Conservation (phyloP, 2,797 vertebrate species). For the Premnoplex brunnescens region DNA sequence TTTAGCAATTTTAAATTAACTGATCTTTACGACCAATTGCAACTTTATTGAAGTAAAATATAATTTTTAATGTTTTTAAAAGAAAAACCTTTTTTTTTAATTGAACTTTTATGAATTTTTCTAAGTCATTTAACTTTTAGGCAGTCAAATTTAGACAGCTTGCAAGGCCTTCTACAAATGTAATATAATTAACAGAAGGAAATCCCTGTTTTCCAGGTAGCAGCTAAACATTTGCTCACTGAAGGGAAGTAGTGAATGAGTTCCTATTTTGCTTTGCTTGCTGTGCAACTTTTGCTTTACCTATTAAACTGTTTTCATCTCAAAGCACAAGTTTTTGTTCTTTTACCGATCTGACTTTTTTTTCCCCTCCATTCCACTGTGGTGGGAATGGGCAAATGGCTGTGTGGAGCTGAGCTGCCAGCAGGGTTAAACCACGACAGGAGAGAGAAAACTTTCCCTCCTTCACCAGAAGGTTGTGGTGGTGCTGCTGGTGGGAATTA, state of each 20-base stretch:
- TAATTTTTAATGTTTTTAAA: not conserved
- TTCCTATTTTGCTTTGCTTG: not conserved
- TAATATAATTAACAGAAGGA: not conserved
- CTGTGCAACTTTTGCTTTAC: not conserved
- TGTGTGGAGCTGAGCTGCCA: not conserved
- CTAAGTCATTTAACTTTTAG: not conserved
- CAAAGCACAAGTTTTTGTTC: not conserved
- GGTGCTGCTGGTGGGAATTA: not conserved
- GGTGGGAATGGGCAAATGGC: not conserved
- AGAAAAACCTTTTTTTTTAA: fast-evolving
- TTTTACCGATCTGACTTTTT: not conserved
- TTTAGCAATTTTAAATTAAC: not conserved
- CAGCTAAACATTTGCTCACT: not conserved
- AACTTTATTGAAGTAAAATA: not conserved
- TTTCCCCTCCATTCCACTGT: not conserved
- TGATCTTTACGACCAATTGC: not conserved
- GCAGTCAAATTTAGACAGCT: not conserved
- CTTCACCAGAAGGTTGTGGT: not conserved
- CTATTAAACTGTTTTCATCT: not conserved
- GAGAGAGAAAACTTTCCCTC: not conserved
- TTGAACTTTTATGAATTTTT: not conserved
- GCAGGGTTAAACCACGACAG: fast-evolving
- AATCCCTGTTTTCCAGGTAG: not conserved
- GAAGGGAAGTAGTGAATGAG: not conserved
- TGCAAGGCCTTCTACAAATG: not conserved